phyloP scores from a whole-genome alignment of 2,888 invertebrate genomes.

The Choreutis nemorana region DNA sequence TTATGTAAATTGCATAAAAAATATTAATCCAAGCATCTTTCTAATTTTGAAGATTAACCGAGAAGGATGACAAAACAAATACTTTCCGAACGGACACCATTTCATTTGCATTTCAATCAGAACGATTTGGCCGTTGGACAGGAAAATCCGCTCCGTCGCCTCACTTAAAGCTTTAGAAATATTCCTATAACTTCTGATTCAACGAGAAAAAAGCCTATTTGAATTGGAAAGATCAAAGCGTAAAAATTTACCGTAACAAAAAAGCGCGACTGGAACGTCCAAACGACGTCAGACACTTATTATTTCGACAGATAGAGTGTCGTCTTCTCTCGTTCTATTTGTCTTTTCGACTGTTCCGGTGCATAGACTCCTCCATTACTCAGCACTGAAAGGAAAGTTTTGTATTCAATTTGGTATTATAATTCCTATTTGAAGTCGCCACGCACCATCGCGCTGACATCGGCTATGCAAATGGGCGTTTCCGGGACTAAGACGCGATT shows the following conservation, averaged over 20 bases:
- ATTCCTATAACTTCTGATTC: constrained; percentile 63
- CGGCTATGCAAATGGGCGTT: constrained; percentile 64
- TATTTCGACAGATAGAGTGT: constrained; percentile 59
- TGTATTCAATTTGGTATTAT: constrained; percentile 69
- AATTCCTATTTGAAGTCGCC: constrained; percentile 67
- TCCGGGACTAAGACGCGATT: constrained; percentile 57
- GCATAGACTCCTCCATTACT: constrained; percentile 67
- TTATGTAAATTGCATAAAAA: too few relatives aligned
- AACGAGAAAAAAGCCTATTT: constrained; percentile 58
- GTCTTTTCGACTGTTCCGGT: constrained; percentile 66
- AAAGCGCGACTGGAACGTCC: constrained; percentile 44
- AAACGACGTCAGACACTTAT: constrained; percentile 63
- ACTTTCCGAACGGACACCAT: constrained; percentile 53
- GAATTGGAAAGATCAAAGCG: constrained; percentile 65
- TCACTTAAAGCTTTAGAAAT: constrained; percentile 63
- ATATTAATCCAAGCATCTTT: too few relatives aligned
- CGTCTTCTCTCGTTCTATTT: constrained; percentile 57
- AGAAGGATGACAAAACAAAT: constrained; percentile 51
- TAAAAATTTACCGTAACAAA: constrained; percentile 61
- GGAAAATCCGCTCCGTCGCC: constrained; percentile 59
- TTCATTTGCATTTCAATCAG: constrained; percentile 65
- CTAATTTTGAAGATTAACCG: constrained; percentile 41
- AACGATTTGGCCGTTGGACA: constrained; percentile 58
- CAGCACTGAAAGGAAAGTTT: constrained; percentile 68
- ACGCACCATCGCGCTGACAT: constrained; percentile 65